phyloP scores from a whole-genome alignment of 2,113 vertebrate genomes.

The Oncorhynchus nerka region DNA sequence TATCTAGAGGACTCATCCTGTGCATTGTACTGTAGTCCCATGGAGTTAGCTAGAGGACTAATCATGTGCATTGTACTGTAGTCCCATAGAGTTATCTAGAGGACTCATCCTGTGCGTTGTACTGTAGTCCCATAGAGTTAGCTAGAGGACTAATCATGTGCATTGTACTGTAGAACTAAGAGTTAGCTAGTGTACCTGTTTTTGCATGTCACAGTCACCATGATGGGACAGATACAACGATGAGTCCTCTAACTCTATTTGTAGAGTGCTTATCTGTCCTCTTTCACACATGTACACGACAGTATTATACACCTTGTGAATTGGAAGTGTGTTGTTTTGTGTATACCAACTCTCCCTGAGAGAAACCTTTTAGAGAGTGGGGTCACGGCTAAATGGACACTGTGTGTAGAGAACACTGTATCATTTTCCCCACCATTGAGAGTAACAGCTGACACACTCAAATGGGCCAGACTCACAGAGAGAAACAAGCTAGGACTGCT shows the following conservation, averaged over 20 bases:
- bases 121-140: too few species aligned
- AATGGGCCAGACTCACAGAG: background rate
- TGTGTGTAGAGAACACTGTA: conserved; percentile 34
- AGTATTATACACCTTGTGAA: too few species aligned
- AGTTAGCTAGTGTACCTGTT: too few species aligned
- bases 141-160: background rate
- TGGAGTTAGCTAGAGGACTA: too few species aligned
- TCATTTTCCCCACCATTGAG: conserved; percentile 19
- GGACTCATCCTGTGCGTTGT: background rate
- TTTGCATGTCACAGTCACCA: too few species aligned
- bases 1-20: background rate
- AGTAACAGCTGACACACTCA: conserved; percentile 6
- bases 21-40: background rate
- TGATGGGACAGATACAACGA: too few species aligned
- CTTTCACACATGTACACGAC: too few species aligned
- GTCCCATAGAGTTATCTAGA: too few species aligned
- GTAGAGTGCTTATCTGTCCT: background rate
- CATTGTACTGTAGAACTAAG: background rate
- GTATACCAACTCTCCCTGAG: too few species aligned
- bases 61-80: background rate
- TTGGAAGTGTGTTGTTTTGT: too few species aligned
- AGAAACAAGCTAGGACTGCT: background rate
- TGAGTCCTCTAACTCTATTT: too few species aligned
- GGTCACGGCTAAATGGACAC: conserved; percentile 18
- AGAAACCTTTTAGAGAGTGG: too few species aligned